Evolutionary conservation across 2,888 invertebrate species (phyloP), one percentile per base, ranked within the genome.

Genomic region (Latrodectus hesperus): DNA sequence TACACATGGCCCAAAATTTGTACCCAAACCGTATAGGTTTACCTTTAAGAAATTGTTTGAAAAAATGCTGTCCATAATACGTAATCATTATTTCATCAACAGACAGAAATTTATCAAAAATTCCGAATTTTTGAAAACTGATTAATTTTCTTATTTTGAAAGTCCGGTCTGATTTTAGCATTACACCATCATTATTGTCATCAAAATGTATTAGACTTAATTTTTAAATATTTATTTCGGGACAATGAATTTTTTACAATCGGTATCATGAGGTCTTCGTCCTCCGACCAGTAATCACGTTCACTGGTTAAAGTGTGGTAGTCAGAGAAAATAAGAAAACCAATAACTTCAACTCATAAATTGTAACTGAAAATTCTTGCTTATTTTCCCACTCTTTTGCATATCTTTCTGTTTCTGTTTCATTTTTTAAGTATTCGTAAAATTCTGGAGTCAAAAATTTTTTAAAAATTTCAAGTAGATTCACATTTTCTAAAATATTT

Each of bases 11-110:
- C 77, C 68, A 77, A 17, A 68, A 52, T 26, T 77, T 77, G 53
- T 68, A 77, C 51, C 68, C 77, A 68, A 77, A 77, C 6, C 53
- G 1, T 22, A 77, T 52, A 1, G 26, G 77, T 5, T 77, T 77
- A 68, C 5, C 22, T 77, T 67, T 77, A 53, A 77, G n/a, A n/a
- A 22, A 52, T 52, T 77, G 68, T 53, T 77, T 77, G 22, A 68
- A 68, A 17, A 14, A 77, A 77, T 77, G 77, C 12, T 77, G 68
- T 2, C 77, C 77, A 53, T 77, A 77, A 68, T 77, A 77, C 49
- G 53, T 51, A 17, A 68, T 22, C 38, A 60, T 75, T 14, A 60
- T 75, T 65, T 76, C 51, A 11, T 76, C 76, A 65, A 76, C 51
- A 11, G 65, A 76, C 51, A 65, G 26, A 60, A 17, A 51, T 51